Evolutionary conservation across 2,113 vertebrate species (phyloP), one percentile per base, ranked within the genome.

Genomic region (Ptychochromis oligacanthus): DNA sequence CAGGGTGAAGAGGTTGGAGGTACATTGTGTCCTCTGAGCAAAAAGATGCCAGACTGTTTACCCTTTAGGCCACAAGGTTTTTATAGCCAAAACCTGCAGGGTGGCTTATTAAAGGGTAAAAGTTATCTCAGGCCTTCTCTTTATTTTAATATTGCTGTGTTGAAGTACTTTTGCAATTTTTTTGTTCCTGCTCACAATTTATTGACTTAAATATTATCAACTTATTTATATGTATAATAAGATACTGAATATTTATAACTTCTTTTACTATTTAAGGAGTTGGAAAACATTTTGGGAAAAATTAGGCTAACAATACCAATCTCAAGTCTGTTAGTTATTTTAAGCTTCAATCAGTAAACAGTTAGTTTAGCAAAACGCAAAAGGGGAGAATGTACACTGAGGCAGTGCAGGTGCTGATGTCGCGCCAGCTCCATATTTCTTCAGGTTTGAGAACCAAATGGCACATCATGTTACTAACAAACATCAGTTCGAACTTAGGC

Each of bases 1-100:
- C 82, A 70, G 74, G 61, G 80, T 55, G 79, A 31, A 85, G 70
- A 20, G 55, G 84, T 82, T 65, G 80, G 80, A 87, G 90, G 80
- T 85, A 83, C 84, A 89, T 17, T 77, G 59, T 87, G 85, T 90
- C 78, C 85, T 84, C 57, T 40, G 10, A 87, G 79, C 75, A 79
- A 75, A 56, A 72, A 56, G 28, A 72, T 54, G 26, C 18, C 46
- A 54, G 81, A 88, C 31, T 84, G 79, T 85, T 90, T 80, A 87
- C 22, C 75, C 84, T 88, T 79, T 57, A 58, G 79, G 81, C 62
- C 28, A 65, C 28, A 55, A 2, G 5, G 14, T 31, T 76, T 82
- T 31, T 52, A 72, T 9, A 67, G 59, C 60, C 26, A 15, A 86
- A 80, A 85, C 15, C 81, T 83, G 79, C 43, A 60, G 49, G 46